Evolutionary conservation across 1,140 invertebrate species (phyloP).

Genomic region (Pseudomyrmex sp.): DNA sequence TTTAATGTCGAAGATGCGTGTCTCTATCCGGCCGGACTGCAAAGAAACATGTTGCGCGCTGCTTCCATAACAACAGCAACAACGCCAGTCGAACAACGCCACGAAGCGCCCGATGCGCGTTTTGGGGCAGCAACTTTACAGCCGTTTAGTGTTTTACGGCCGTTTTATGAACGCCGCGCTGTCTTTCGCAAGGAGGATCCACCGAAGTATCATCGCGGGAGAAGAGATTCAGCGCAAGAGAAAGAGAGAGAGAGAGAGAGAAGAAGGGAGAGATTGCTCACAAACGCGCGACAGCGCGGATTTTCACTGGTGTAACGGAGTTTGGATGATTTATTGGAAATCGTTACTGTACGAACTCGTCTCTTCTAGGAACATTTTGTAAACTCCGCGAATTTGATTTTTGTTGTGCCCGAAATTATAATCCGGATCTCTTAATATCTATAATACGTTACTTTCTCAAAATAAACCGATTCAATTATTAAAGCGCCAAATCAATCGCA

Average conservation of each 20-base stretch:
- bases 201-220: constrained; percentile 10
- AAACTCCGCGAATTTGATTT: neutral
- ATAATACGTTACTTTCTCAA: neutral
- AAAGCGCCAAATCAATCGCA: constrained; percentile 4
- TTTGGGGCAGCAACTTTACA: constrained; percentile 85
- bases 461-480: constrained; percentile 36
- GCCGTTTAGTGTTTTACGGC: constrained; percentile 85
- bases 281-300: neutral
- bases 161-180: constrained; percentile 84
- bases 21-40: constrained; percentile 80
- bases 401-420: neutral
- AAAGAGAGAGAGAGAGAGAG: too few species aligned
- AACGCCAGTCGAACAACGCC: constrained; percentile 66
- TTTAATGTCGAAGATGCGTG: constrained; percentile 84
- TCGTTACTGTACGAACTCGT: constrained; percentile 21
- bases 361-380: neutral
- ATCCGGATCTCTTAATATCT: neutral
- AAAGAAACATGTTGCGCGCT: constrained; percentile 66
- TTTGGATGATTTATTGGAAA: constrained; percentile 39
- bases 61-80: constrained; percentile 61
- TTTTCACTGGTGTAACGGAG: constrained; percentile 38
- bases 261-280: neutral
- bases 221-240: constrained; percentile 20
- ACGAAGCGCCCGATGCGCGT: constrained; percentile 61
- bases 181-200: constrained; percentile 69